Percentiles rank a stretch among this genome's conserved stretches.
phyloP scores from a whole-genome alignment of 2,888 invertebrate species.

The Lepetodrilus schrolli region DNA sequence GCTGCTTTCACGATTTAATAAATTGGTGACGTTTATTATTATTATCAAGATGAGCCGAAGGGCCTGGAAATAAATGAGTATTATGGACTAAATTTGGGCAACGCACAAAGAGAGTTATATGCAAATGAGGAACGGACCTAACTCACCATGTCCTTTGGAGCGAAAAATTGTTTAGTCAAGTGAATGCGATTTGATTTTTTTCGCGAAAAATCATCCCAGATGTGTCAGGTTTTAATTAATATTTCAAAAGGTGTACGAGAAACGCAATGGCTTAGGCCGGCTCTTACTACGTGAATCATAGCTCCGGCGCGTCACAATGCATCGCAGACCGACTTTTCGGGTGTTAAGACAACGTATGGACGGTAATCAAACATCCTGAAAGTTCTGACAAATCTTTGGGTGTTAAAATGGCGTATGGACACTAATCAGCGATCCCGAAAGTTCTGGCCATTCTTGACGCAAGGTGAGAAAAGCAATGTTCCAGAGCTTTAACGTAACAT shows the following conservation, averaged over 20 bases:
- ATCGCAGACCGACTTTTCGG: constrained; percentile 21
- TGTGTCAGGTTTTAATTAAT: constrained; percentile 58
- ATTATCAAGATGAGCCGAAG: constrained; percentile 28
- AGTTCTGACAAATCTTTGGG: not conserved
- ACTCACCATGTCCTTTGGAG: constrained; percentile 27
- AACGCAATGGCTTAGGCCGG: not conserved
- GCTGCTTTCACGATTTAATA: constrained; percentile 36
- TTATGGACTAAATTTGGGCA: constrained; percentile 12
- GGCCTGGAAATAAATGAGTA: constrained; percentile 30
- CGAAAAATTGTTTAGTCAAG: constrained; percentile 44
- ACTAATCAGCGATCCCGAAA: not conserved
- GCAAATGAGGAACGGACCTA: constrained; percentile 33
- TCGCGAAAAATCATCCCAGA: constrained; percentile 49
- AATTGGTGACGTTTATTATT: constrained; percentile 37
- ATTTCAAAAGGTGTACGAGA: constrained; percentile 40
- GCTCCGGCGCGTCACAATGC: constrained; percentile 6
- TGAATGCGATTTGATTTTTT: constrained; percentile 52
- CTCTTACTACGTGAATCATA: constrained; percentile 1
- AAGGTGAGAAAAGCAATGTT: constrained; percentile 3
- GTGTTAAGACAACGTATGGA: not conserved
- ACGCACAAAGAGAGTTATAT: constrained; percentile 33
- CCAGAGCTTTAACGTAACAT: not conserved
- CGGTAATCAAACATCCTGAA: not conserved
- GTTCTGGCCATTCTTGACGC: not conserved
- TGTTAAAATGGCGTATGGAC: constrained; percentile 1